phyloP scores from a whole-genome alignment of 1,140 invertebrate genomes.

The Drosophila ambigua region DNA sequence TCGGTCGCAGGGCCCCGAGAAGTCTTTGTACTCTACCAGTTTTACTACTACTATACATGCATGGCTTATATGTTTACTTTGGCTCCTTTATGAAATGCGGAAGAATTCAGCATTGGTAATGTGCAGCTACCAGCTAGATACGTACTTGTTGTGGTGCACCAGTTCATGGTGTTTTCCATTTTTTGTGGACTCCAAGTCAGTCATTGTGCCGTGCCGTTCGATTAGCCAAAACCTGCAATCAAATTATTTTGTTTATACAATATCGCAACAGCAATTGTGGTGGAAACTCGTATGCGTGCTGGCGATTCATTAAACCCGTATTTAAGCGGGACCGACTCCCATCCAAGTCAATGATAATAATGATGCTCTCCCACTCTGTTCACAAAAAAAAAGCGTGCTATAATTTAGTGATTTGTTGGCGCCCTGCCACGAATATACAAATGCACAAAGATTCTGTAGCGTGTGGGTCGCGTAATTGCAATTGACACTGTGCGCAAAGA shows the following conservation, averaged over 20 bases:
- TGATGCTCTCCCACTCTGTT: constrained; percentile 13
- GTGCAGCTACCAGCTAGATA: constrained; percentile 31
- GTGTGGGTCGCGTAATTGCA: constrained; percentile 55
- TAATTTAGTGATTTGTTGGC: constrained; percentile 65
- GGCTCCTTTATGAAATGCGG: constrained; percentile 17
- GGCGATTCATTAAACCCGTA: constrained; percentile 68
- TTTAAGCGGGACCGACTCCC: constrained; percentile 27
- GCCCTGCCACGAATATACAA: constrained; percentile 50
- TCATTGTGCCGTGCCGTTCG: constrained; percentile 53
- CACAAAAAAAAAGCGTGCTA: constrained; percentile 49
- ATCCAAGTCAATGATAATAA: constrained; percentile 4
- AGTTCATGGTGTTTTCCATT: constrained; percentile 72
- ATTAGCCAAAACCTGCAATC: constrained; percentile 28
- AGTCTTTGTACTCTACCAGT: constrained; percentile 15
- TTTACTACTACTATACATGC: background rate
- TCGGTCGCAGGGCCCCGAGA: constrained; percentile 11
- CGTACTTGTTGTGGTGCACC: constrained; percentile 65
- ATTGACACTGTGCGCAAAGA: constrained; percentile 69
- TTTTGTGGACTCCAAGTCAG: constrained; percentile 63
- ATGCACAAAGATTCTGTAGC: constrained; percentile 45
- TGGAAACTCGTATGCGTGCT: constrained; percentile 51
- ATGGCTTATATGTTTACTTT: constrained; percentile 7
- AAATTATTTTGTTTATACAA: constrained; percentile 45
- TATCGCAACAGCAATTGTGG: constrained; percentile 5
- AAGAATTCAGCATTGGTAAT: constrained; percentile 18